A percentile compares a stretch with the other conserved stretches of the same genome.
phyloP scores from a whole-genome alignment of 2,888 invertebrate species.

The Ectemnius cavifrons region DNA sequence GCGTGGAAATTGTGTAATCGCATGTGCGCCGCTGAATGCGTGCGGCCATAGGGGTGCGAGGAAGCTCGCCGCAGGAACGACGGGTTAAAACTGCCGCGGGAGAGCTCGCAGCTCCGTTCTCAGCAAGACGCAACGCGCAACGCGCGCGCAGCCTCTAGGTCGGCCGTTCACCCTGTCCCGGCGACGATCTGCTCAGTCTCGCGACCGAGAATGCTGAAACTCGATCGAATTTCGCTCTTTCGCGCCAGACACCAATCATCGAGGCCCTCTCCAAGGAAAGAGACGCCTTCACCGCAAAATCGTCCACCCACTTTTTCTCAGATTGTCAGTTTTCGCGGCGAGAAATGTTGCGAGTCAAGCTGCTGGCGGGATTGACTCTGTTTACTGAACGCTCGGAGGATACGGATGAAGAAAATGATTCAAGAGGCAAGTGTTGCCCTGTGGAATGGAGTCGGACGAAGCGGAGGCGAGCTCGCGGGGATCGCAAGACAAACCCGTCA shows the following conservation, averaged over 20 bases:
- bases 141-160: constrained; percentile 76
- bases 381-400: no score
- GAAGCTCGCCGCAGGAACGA: constrained; percentile 6
- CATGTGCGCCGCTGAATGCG: no score
- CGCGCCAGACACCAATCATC: constrained; percentile 12
- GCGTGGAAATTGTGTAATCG: no score
- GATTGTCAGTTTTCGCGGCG: not conserved
- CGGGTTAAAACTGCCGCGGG: constrained; percentile 47
- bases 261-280: constrained; percentile 22
- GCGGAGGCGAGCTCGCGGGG: not conserved
- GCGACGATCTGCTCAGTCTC: constrained; percentile 64
- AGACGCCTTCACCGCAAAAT: constrained; percentile 38
- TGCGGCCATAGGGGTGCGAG: not conserved
- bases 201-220: constrained; percentile 65
- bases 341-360: not conserved
- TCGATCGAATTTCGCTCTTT: constrained; percentile 66
- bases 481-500: constrained; percentile 27
- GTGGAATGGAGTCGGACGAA: no score
- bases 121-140: constrained; percentile 63
- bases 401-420: no score
- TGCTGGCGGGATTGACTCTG: not conserved
- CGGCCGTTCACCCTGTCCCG: constrained; percentile 77
- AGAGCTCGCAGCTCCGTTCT: constrained; percentile 50
- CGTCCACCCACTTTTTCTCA: not conserved
- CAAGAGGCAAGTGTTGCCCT: no score